Percentiles rank a stretch among this genome's conserved stretches.
Conservation (phyloP, 2,113 vertebrate species). For the Pluvialis apricaria region DNA sequence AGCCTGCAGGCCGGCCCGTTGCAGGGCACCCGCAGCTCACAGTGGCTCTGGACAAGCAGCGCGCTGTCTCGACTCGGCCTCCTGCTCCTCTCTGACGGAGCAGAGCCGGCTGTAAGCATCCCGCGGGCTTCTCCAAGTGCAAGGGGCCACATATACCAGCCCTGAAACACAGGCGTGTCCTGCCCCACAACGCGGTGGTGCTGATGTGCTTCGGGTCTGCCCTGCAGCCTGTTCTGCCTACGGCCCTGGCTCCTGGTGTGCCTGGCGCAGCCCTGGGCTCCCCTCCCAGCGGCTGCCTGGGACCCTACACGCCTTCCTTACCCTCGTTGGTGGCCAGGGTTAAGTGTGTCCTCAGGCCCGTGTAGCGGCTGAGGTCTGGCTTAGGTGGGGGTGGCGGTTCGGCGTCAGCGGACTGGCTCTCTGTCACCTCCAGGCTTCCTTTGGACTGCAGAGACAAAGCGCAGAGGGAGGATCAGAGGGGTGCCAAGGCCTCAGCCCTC, state of each 20-base stretch:
- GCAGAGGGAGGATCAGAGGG: not conserved
- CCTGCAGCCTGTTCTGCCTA: not conserved
- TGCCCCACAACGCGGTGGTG: not conserved
- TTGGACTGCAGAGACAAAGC: conserved; percentile 81
- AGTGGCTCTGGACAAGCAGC: not conserved
- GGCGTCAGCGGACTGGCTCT: conserved; percentile 94
- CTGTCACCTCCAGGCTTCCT: conserved; percentile 91
- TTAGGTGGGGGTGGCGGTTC: conserved; percentile 95
- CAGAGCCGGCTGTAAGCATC: not conserved
- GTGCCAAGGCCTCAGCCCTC: not conserved
- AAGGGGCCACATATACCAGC: not conserved
- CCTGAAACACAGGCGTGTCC: fast-evolving
- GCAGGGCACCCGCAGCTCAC: not conserved
- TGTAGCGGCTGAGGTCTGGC: conserved; percentile 89
- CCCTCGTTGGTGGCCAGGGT: conserved; percentile 85
- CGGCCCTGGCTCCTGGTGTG: not conserved
- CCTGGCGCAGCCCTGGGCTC: not conserved
- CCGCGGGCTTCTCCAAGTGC: not conserved
- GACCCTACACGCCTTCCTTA: conserved; percentile 67
- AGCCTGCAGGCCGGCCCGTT: not conserved
- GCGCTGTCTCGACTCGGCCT: fast-evolving
- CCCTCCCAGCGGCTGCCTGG: not conserved
- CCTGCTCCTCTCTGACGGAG: not conserved
- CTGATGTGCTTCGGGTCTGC: not conserved
- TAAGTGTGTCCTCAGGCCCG: conserved; percentile 84